Evolutionary conservation across 2,888 invertebrate species (phyloP).

Genomic region (Nomada ferruginata): DNA sequence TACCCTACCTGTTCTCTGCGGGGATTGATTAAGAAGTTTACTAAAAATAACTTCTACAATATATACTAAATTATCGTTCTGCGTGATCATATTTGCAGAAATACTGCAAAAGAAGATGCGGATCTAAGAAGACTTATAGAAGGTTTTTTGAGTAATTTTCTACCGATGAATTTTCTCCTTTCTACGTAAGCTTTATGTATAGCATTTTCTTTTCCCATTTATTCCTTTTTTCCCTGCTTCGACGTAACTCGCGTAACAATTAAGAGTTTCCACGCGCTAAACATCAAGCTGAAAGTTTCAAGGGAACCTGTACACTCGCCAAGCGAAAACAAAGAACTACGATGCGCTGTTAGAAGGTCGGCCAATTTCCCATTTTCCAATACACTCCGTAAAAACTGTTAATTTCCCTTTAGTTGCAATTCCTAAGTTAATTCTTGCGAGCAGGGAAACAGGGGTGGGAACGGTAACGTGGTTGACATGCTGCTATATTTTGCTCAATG

Average conservation of each 20-base stretch:
- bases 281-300: slow-evolving; percentile 26
- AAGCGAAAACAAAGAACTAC: neutral
- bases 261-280: slow-evolving; percentile 16
- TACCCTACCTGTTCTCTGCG: too few species aligned
- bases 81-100: too few species aligned
- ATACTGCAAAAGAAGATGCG: too few species aligned
- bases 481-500: neutral
- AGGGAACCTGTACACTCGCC: neutral
- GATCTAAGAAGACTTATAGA: too few species aligned
- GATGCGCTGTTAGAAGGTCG: neutral
- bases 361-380: slow-evolving; percentile 47
- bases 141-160: neutral
- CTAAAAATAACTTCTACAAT: too few species aligned
- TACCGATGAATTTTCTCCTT: neutral
- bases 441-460: neutral
- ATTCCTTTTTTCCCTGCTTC: neutral
- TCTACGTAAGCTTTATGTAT: neutral
- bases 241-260: slow-evolving; percentile 26
- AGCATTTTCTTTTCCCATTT: neutral
- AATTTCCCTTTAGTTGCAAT: slow-evolving; percentile 15
- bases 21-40: too few species aligned
- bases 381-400: slow-evolving; percentile 6
- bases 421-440: slow-evolving; percentile 23
- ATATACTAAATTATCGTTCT: too few species aligned
- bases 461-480: neutral